Percentiles rank a stretch among this genome's conserved stretches.
Conservation (phyloP, 2,888 invertebrate genomes). For the Volucella inanis region DNA sequence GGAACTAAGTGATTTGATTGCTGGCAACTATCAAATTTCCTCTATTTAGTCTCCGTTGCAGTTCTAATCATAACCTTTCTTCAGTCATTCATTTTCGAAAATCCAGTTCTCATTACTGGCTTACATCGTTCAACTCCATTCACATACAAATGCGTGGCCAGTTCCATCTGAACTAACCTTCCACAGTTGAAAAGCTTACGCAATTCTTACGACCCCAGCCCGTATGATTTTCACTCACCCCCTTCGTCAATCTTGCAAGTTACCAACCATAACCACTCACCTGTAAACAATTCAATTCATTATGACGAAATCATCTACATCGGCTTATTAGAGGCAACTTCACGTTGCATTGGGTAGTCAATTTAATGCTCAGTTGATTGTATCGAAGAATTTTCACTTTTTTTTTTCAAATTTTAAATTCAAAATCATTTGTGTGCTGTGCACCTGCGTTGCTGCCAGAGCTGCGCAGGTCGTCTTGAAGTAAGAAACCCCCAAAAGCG, state of each 20-base stretch:
- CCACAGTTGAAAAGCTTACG: slow-evolving; percentile 16
- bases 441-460: slow-evolving; percentile 23
- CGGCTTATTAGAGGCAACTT: slow-evolving; percentile 28
- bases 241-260: slow-evolving; percentile 17
- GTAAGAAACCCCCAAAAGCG: slow-evolving; percentile 1
- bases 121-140: neutral
- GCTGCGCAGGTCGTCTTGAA: slow-evolving; percentile 21
- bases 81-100: too few species aligned
- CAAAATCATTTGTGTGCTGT: neutral
- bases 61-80: too few species aligned
- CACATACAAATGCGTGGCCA: neutral
- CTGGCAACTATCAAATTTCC: too few species aligned
- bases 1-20: too few species aligned
- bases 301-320: slow-evolving; percentile 57
- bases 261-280: slow-evolving; percentile 60
- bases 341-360: slow-evolving; percentile 44
- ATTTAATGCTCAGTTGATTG: slow-evolving; percentile 73
- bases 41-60: too few species aligned
- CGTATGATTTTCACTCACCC: slow-evolving; percentile 11
- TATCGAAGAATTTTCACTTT: slow-evolving; percentile 69
- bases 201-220: slow-evolving; percentile 37
- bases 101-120: too few species aligned
- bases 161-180: slow-evolving; percentile 28
- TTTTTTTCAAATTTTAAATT: slow-evolving; percentile 13
- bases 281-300: slow-evolving; percentile 69